phyloP scores from a whole-genome alignment of 2,113 vertebrate genomes.

The Anser brachyrhynchus region DNA sequence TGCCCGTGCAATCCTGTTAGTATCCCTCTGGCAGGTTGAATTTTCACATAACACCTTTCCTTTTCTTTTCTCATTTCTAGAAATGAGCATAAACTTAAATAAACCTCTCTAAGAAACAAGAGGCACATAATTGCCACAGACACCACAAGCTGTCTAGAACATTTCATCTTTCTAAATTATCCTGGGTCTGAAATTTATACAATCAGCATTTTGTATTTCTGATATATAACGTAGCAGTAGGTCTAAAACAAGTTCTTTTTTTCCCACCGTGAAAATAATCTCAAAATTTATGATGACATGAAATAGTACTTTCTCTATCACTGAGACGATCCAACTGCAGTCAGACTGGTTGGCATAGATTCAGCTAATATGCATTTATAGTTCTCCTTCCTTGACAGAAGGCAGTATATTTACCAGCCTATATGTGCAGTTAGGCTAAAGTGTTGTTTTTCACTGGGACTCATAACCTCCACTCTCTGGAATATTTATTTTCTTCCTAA shows the following conservation, averaged over 20 bases:
- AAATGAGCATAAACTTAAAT: constrained; percentile 16
- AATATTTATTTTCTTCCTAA: constrained; percentile 62
- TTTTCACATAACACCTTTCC: background rate
- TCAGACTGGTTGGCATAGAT: constrained; percentile 22
- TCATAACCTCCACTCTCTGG: constrained; percentile 50
- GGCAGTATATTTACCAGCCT: constrained; percentile 58
- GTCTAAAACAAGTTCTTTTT: background rate
- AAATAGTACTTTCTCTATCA: constrained; percentile 21
- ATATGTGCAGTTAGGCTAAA: constrained; percentile 25
- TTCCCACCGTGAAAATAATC: constrained; percentile 11
- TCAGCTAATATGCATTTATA: constrained; percentile 63
- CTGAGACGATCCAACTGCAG: constrained; percentile 33
- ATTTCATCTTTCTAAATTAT: constrained; percentile 3
- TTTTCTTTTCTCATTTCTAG: background rate
- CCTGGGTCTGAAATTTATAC: background rate
- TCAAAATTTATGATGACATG: constrained; percentile 50
- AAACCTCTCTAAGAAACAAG: background rate
- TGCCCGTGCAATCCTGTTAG: background rate
- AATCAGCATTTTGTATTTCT: constrained; percentile 27
- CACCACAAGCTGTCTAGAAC: background rate
- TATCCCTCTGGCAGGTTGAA: background rate
- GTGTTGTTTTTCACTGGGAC: constrained; percentile 50
- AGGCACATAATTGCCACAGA: constrained; percentile 16
- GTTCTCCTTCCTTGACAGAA: constrained; percentile 51
- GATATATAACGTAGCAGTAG: background rate